Evolutionary conservation across 2,888 invertebrate species (phyloP), one percentile per base, ranked within the genome.

Genomic region (Ectobius pallidus): DNA sequence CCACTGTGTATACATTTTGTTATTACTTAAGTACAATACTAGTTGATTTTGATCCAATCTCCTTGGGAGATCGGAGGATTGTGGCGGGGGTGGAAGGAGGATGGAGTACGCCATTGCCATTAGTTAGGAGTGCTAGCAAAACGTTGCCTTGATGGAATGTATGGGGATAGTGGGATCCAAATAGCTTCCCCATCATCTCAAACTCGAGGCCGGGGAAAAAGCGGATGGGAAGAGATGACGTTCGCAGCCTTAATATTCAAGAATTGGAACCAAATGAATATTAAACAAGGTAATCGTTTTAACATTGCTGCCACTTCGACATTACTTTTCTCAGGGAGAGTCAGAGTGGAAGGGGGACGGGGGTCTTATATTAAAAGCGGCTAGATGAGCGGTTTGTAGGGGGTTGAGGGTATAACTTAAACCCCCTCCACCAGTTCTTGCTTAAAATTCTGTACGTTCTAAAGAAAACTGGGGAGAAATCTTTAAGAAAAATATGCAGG

Each of bases 241-340:
- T 65, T 63, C 39, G 20, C 42, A 62, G 63, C 71, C 73, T 81
- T 81, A 80, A 81, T 81, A 82, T 81, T 81, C 81, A 81, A 79
- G 78, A 79, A 79, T 77, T 78, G 78, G 75, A 78, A 77, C 79
- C 78, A 81, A 80, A 81, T 81, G 81, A 81, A 82, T 82, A 82
- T 82, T 81, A 80, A 82, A 80, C 79, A 76, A 73, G 72, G 78
- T 82, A 81, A 82, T 81, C 81, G 81, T 81, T 82, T 82, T 80
- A 80, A 78, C 80, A 79, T 78, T 78, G 77, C 72, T 71, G 70
- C 75, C 73, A 69, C 73, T 73, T 49, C 55, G 70, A 58, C 69
- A 49, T 70, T 46, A 46, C 72, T 69, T 55, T 39, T 42, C 32
- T 34, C n/a, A 6, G 67, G 30, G 27, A n/a, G n/a, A n/a, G n/a